Evolutionary conservation across 2,113 vertebrate genomes (phyloP), one percentile per base, ranked within the genome.

Genomic region (Phalacrocorax brasilianus): DNA sequence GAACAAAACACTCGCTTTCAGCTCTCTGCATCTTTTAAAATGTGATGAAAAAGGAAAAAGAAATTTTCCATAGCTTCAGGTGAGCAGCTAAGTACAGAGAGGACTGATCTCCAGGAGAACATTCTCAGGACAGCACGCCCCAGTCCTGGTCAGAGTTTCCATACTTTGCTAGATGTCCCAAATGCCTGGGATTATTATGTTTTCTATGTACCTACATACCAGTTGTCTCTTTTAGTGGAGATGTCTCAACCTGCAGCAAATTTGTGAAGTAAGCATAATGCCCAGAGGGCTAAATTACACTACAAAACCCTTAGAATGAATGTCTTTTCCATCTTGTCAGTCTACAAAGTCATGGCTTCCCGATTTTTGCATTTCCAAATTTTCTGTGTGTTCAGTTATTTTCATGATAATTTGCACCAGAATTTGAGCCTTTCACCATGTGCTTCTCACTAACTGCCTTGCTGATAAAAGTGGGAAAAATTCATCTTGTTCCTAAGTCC

Each of bases 401-500:
- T 93, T 89, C 84, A 91, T 27, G 71, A 80, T 75, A 93, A 95
- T 91, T 97, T 94, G 45, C 89, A 89, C 95, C 86, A 95, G 89
- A 85, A 95, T 93, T 94, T 95, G 92, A 93, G 96, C 89, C 66
- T 95, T 97, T 93, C 77, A 91, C 95, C 92, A 93, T 55, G 89
- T 95, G 94, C 91, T 95, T 95, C 92, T 96, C 91, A 86, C 95
- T 96, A 89, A 79, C 96, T 91, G 84, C 89, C 70, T 97, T 13
- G 49, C 89, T 91, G 92, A 97, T 96, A 91, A 94, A 97, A 97
- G 77, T 95, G 85, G 92, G 94, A 97, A 96, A 84, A 93, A 94
- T 95, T 97, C 86, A 93, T 94, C 95, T 91, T 96, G 92, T 95
- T 97, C 94, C 66, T 91, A 84, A 96, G 93, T 94, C 90, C 68